Percentiles rank a stretch among this genome's conserved stretches.
phyloP scores from a whole-genome alignment of 2,113 vertebrate species.

The Pan troglodytes region NHGRI_mPanTro3-v2.1_pri NC_072403.2:156243501-156244000 shows the following conservation, averaged over 20 bases:
- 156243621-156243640: background rate
- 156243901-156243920: too few species aligned
- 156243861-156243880: background rate
- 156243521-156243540: background rate
- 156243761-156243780: background rate
- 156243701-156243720: background rate
- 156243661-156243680: background rate
- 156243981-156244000: too few species aligned
- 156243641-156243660: background rate
- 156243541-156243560: background rate
- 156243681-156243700: background rate
- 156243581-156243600: background rate
- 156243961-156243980: too few species aligned
- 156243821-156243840: background rate
- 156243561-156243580: background rate
- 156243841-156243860: background rate
- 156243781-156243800: background rate
- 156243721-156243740: background rate
- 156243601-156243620: background rate
- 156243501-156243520: background rate
- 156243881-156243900: too few species aligned
- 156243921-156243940: too few species aligned
- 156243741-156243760: conserved; percentile 5
- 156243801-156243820: background rate
- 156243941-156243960: too few species aligned